These are phyloP conservation scores for Solenopsis fugax DNA, from an alignment of 1,140 invertebrate species.

Conservation along the genomic window DNA sequence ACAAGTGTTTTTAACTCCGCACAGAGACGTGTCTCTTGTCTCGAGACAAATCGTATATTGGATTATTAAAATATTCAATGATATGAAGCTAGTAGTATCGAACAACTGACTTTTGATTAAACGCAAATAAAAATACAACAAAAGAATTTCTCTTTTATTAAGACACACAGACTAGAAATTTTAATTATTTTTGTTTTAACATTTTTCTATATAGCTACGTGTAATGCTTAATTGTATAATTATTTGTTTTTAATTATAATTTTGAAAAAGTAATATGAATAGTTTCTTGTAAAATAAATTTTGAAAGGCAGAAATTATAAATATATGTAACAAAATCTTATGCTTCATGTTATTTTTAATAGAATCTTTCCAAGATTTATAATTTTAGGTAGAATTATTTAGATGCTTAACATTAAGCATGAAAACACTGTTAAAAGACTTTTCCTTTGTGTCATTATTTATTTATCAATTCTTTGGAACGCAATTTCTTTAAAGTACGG, in stretches of 20 bases:
- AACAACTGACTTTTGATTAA: neutral
- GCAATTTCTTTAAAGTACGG: neutral
- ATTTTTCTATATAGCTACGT: neutral
- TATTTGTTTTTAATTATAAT: neutral
- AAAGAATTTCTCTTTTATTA: neutral
- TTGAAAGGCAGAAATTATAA: neutral
- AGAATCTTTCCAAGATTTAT: neutral
- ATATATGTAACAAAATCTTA: neutral
- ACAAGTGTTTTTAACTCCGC: no score
- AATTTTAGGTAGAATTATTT: neutral
- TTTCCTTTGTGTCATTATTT: neutral
- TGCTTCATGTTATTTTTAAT: neutral
- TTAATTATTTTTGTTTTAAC: slow-evolving; percentile 8
- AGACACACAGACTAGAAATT: neutral
- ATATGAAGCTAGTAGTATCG: neutral
- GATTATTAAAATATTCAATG: no score
- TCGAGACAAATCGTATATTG: no score
- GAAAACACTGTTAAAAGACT: neutral
- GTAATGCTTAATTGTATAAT: neutral
- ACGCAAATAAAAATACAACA: neutral
- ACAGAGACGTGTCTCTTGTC: no score
- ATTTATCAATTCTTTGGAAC: neutral
- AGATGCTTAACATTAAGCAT: neutral
- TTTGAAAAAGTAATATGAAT: neutral
- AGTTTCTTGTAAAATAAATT: slow-evolving; percentile 9